A percentile compares a stretch with the other conserved stretches of the same genome.
phyloP scores from a whole-genome alignment of 2,888 invertebrate species.

The Aelia acuminata region DNA sequence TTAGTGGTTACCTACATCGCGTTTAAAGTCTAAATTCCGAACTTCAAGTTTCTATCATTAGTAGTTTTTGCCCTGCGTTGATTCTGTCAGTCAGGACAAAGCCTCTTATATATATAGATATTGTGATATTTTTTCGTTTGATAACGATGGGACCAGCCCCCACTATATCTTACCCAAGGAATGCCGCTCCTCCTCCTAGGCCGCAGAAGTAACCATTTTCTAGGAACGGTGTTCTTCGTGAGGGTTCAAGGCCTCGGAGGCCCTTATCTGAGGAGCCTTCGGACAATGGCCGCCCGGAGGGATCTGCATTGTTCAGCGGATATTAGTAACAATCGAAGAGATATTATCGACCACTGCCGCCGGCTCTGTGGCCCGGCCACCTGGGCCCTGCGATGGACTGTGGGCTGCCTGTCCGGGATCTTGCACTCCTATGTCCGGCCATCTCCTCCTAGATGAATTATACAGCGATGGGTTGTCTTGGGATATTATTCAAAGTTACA shows the following conservation, averaged over 20 bases:
- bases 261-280: slow-evolving; percentile 43
- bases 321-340: slow-evolving; percentile 41
- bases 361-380: neutral
- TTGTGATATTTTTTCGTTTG: too few species aligned
- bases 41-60: too few species aligned
- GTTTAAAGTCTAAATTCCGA: too few species aligned
- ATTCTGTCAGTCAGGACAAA: too few species aligned
- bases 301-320: slow-evolving; percentile 46
- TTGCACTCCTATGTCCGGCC: neutral
- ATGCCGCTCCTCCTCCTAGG: neutral
- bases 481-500: too few species aligned
- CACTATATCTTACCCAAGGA: too few species aligned
- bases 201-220: slow-evolving; percentile 4
- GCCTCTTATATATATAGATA: too few species aligned
- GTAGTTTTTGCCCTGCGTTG: too few species aligned
- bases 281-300: slow-evolving; percentile 48
- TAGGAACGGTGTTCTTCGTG: slow-evolving; percentile 7
- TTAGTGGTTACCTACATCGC: too few species aligned
- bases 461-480: too few species aligned
- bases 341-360: slow-evolving; percentile 32
- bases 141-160: too few species aligned
- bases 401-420: neutral
- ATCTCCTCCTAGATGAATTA: neutral
- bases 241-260: slow-evolving; percentile 30
- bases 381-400: neutral